Percentiles rank a stretch among this genome's conserved stretches.
These are phyloP conservation scores for Bufotes viridis DNA, from an alignment of 2,797 vertebrate genomes.

Conservation along the genomic window DNA sequence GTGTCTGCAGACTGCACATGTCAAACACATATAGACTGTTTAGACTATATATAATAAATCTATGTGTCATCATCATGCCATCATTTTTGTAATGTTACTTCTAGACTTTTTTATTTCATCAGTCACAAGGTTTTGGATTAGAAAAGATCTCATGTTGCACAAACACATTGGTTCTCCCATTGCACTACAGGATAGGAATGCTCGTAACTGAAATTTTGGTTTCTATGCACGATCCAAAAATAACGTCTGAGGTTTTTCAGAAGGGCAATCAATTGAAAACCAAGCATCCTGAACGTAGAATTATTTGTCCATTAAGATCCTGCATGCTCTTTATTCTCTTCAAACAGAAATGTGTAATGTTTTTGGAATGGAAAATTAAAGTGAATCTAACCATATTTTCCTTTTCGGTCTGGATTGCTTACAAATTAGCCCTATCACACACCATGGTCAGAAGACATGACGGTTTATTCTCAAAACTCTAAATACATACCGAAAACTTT, in stretches of 20 bases:
- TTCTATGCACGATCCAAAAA: slow-evolving; percentile 75
- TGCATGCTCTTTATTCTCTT: slow-evolving; percentile 70
- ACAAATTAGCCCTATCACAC: slow-evolving; percentile 45
- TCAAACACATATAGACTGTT: neutral
- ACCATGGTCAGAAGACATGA: slow-evolving; percentile 13
- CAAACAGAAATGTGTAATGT: slow-evolving; percentile 67
- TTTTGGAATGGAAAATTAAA: slow-evolving; percentile 79
- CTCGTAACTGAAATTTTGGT: slow-evolving; percentile 75
- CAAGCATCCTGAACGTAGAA: slow-evolving; percentile 74
- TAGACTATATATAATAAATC: neutral
- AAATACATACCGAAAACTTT: neutral
- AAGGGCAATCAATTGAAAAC: slow-evolving; percentile 73
- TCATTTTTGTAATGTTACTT: slow-evolving; percentile 10
- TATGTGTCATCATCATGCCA: neutral
- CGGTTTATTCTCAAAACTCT: slow-evolving; percentile 35
- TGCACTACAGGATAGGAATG: slow-evolving; percentile 78
- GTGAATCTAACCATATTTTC: slow-evolving; percentile 72
- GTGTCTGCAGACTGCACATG: neutral
- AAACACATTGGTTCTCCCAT: slow-evolving; percentile 78
- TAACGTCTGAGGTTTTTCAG: slow-evolving; percentile 74
- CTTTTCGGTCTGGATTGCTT: slow-evolving; percentile 64
- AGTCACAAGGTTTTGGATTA: slow-evolving; percentile 51
- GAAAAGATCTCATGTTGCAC: slow-evolving; percentile 70
- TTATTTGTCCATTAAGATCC: slow-evolving; percentile 78
- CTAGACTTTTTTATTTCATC: slow-evolving; percentile 48